phyloP scores from a whole-genome alignment of 2,888 invertebrate species.

The Trachelus tabidus region DNA sequence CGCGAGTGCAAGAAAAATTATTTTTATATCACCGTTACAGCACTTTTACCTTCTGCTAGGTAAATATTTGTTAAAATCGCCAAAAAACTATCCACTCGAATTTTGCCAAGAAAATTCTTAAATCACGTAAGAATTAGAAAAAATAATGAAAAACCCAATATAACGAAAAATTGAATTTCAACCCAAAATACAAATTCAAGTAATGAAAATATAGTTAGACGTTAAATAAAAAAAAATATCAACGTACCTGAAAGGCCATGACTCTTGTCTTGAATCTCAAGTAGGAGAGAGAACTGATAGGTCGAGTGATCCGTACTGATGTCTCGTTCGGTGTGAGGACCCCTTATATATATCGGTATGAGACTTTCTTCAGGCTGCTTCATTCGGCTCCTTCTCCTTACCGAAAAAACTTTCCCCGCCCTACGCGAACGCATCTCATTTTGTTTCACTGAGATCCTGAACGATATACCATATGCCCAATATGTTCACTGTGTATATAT shows the following conservation, averaged over 20 bases:
- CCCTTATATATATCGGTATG: constrained; percentile 4
- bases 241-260: constrained; percentile 5
- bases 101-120: too few species aligned
- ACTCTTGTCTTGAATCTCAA: not conserved
- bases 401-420: constrained; percentile 9
- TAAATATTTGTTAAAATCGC: too few species aligned
- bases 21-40: not conserved
- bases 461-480: not conserved
- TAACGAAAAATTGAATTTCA: not conserved
- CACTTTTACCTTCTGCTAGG: too few species aligned
- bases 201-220: not conserved
- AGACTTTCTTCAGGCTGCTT: constrained; percentile 1
- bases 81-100: too few species aligned
- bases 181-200: not conserved
- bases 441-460: not conserved
- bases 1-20: not conserved
- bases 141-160: not conserved
- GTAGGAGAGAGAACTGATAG: constrained; percentile 1
- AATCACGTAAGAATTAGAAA: too few species aligned
- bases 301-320: constrained; percentile 5
- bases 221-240: not conserved
- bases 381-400: not conserved
- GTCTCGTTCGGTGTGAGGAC: constrained; percentile 1
- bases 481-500: not conserved
- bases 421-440: constrained; percentile 8